Evolutionary conservation across 2,888 invertebrate genomes (phyloP).

Genomic region (Linnaemya tessellans): DNA sequence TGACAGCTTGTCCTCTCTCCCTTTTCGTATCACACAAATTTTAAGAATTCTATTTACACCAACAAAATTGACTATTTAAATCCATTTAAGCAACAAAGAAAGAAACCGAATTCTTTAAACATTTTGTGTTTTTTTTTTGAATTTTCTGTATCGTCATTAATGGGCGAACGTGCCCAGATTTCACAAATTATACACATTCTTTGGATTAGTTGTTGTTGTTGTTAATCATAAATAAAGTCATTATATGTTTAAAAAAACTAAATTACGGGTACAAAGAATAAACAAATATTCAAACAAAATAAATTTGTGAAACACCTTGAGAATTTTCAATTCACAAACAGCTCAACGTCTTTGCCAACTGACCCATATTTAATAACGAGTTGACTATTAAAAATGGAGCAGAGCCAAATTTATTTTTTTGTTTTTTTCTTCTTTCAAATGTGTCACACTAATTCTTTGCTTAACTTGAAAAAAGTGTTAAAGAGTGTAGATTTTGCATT

Average conservation of each 20-base stretch:
- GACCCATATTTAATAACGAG: conserved; percentile 51
- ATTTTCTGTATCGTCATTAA: conserved; percentile 55
- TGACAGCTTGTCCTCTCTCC: not conserved
- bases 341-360: conserved; percentile 54
- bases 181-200: conserved; percentile 42
- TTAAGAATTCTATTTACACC: not conserved
- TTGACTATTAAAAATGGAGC: conserved; percentile 32
- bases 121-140: conserved; percentile 1
- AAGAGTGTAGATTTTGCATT: too few species aligned
- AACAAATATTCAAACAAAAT: conserved; percentile 4
- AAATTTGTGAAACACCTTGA: conserved; percentile 9
- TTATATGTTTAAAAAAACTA: conserved; percentile 1
- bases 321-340: conserved; percentile 21
- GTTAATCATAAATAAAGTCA: not conserved
- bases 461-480: too few species aligned
- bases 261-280: not conserved
- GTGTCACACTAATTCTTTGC: too few species aligned
- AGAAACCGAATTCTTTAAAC: not conserved
- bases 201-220: conserved; percentile 23
- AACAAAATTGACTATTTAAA: not conserved
- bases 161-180: conserved; percentile 58
- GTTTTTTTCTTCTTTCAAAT: too few species aligned
- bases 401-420: conserved; percentile 30
- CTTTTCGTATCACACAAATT: not conserved
- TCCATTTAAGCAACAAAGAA: not conserved